Conservation (phyloP, 2,113 vertebrate genomes). For the Dunckerocampus dactyliophorus region DNA sequence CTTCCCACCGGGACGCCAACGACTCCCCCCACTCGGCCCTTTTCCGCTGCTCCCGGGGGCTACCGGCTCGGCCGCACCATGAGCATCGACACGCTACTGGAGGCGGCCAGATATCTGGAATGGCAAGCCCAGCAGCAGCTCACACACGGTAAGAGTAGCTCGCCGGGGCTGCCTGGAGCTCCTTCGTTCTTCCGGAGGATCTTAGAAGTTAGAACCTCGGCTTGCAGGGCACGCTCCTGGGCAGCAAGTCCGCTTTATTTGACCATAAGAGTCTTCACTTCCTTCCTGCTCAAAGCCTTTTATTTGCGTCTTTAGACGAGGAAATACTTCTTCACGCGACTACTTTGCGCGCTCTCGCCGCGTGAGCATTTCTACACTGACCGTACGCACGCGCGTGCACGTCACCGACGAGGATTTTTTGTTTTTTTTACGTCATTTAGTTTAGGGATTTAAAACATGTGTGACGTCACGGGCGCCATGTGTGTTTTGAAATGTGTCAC, state of each 20-base stretch:
- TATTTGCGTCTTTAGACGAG: slow-evolving; percentile 25
- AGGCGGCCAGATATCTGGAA: slow-evolving; percentile 93
- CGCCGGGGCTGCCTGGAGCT: background rate
- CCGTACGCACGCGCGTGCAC: background rate
- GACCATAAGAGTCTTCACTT: no score
- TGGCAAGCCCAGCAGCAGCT: slow-evolving; percentile 94
- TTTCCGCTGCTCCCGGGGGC: slow-evolving; percentile 57
- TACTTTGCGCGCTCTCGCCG: slow-evolving; percentile 52
- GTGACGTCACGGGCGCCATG: background rate
- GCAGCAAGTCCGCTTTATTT: background rate
- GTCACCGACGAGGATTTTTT: slow-evolving; percentile 27
- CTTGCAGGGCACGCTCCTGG: background rate
- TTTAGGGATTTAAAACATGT: background rate
- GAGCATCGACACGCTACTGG: slow-evolving; percentile 94
- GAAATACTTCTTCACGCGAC: slow-evolving; percentile 32
- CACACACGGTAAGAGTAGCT: slow-evolving; percentile 83
- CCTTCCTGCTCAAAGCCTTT: background rate
- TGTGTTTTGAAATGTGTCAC: background rate
- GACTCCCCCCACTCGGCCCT: slow-evolving; percentile 25
- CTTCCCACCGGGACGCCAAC: slow-evolving; percentile 37
- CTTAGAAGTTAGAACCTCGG: background rate
- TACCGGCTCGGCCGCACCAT: slow-evolving; percentile 74
- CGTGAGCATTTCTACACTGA: slow-evolving; percentile 30
- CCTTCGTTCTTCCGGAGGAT: background rate
- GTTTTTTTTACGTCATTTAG: background rate